Percentiles rank a stretch among this genome's conserved stretches.
Conservation (phyloP, 2,113 vertebrate genomes). For the Mobula birostris region DNA sequence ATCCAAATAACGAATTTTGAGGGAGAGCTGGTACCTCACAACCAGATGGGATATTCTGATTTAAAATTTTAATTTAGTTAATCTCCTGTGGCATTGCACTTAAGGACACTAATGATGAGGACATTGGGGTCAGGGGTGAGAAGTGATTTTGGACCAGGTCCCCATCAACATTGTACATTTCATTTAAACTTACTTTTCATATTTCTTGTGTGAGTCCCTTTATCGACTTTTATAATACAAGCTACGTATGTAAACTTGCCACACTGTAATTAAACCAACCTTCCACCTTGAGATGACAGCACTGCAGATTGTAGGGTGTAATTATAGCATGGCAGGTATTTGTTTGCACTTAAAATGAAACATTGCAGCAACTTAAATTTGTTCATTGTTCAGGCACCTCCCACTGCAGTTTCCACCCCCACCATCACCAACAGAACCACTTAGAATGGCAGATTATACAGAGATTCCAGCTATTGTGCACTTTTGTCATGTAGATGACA, state of each 20-base stretch:
- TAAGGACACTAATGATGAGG: neutral
- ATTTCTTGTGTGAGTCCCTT: neutral
- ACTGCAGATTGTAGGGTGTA: neutral
- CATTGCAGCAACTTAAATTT: neutral
- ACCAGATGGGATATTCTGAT: neutral
- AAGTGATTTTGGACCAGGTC: neutral
- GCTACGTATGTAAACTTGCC: neutral
- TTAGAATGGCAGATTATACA: neutral
- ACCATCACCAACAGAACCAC: neutral
- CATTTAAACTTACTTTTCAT: neutral
- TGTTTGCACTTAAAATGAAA: neutral
- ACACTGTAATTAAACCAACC: neutral
- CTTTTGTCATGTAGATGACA: neutral
- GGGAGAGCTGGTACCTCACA: neutral
- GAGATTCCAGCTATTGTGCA: neutral
- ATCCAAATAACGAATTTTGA: neutral
- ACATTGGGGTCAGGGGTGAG: neutral
- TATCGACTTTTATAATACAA: neutral
- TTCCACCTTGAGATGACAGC: neutral
- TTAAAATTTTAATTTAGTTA: neutral
- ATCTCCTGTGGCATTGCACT: neutral
- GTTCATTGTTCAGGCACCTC: neutral
- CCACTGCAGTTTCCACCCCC: too few relatives aligned
- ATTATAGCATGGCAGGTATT: neutral
- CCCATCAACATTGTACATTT: neutral